phyloP scores from a whole-genome alignment of 2,888 invertebrate genomes.

The Parelbella ahira region DNA sequence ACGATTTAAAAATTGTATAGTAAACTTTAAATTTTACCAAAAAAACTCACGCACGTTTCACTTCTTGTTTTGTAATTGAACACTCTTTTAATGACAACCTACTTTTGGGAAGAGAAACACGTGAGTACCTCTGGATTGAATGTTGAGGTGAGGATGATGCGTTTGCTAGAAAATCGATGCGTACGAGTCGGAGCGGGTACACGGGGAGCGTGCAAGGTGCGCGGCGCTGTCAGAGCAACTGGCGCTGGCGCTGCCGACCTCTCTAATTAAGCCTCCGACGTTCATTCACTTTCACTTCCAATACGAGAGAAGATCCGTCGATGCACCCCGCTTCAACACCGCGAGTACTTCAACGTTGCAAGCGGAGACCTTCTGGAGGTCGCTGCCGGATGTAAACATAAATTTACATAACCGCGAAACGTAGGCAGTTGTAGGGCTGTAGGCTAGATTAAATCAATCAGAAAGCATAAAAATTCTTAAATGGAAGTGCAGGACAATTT shows the following conservation, averaged over 20 bases:
- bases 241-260: constrained; percentile 69
- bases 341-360: constrained; percentile 41
- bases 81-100: constrained; percentile 5
- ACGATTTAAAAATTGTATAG: too few species aligned
- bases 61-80: constrained; percentile 2
- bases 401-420: constrained; percentile 39
- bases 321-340: constrained; percentile 57
- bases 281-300: constrained; percentile 81
- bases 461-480: too few species aligned
- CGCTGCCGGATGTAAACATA: constrained; percentile 60
- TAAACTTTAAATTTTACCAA: background rate
- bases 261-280: constrained; percentile 79
- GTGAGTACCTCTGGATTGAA: constrained; percentile 60
- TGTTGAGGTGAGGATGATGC: constrained; percentile 36
- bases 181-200: constrained; percentile 35
- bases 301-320: constrained; percentile 68
- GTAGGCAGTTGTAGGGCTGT: too few species aligned
- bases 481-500: too few species aligned
- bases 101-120: constrained; percentile 35
- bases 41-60: constrained; percentile 16
- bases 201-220: constrained; percentile 54
- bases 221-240: constrained; percentile 71
- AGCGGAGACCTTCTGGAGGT: constrained; percentile 74
- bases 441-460: too few species aligned
- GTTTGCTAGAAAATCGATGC: constrained; percentile 31